These are phyloP conservation scores for Limosa lapponica DNA, from an alignment of 2,797 vertebrate species.

Conservation along the genomic window DNA sequence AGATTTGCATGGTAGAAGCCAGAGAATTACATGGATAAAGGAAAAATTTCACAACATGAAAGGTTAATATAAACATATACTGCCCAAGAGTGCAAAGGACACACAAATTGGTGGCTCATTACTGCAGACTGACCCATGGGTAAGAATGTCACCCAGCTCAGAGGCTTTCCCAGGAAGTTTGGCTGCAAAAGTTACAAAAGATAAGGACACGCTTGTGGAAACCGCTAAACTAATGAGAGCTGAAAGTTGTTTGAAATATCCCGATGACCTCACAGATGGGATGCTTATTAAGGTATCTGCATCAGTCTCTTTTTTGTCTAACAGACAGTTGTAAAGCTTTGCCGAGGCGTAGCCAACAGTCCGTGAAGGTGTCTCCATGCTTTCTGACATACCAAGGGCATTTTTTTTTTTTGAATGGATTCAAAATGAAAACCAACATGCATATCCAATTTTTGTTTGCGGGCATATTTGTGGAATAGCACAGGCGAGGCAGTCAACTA, in stretches of 20 bases:
- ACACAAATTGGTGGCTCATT: constrained; percentile 84
- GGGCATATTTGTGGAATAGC: constrained; percentile 67
- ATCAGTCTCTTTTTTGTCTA: constrained; percentile 83
- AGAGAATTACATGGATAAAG: constrained; percentile 74
- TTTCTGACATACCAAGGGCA: constrained; percentile 87
- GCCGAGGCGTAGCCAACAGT: constrained; percentile 90
- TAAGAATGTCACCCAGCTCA: constrained; percentile 82
- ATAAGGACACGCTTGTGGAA: constrained; percentile 80
- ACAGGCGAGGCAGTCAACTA: constrained; percentile 69
- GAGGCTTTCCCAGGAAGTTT: constrained; percentile 85
- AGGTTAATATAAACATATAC: constrained; percentile 85
- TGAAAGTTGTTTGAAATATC: constrained; percentile 84
- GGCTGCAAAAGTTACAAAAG: constrained; percentile 84
- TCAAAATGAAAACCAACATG: constrained; percentile 73
- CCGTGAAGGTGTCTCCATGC: constrained; percentile 95
- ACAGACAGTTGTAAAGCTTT: constrained; percentile 84
- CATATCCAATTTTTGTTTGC: constrained; percentile 75
- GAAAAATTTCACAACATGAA: constrained; percentile 68
- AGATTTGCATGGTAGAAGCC: constrained; percentile 79
- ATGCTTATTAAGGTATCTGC: constrained; percentile 88
- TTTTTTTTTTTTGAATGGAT: constrained; percentile 70
- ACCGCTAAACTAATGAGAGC: constrained; percentile 89
- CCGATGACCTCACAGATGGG: constrained; percentile 88
- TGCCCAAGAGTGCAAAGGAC: constrained; percentile 76
- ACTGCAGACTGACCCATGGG: constrained; percentile 83